These are phyloP conservation scores for Drosophila sproati DNA, from an alignment of 1,140 invertebrate species.

Conservation along the genomic window DNA sequence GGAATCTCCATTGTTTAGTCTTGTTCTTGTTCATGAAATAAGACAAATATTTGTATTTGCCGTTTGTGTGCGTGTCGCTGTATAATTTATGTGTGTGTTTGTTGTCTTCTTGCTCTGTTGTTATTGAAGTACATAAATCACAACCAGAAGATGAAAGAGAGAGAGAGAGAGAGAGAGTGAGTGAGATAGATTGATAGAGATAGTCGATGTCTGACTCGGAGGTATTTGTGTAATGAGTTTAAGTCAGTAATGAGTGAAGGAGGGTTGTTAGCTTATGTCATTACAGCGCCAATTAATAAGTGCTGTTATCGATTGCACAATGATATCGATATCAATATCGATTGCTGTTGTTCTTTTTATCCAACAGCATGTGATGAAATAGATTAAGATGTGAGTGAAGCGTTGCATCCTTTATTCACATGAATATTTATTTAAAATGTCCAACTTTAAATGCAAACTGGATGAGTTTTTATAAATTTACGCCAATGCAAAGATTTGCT, in stretches of 20 bases:
- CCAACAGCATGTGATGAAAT: background rate
- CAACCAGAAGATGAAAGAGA: slow-evolving; percentile 6
- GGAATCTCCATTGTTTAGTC: slow-evolving; percentile 46
- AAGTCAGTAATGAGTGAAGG: slow-evolving; percentile 19
- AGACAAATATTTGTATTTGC: slow-evolving; percentile 69
- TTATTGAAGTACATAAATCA: slow-evolving; percentile 75
- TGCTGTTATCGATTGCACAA: slow-evolving; percentile 7
- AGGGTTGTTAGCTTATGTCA: slow-evolving; percentile 24
- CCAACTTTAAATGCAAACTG: too few species aligned
- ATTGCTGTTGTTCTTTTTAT: background rate
- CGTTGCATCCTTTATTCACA: too few species aligned
- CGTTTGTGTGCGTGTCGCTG: slow-evolving; percentile 43
- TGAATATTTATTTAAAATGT: too few species aligned
- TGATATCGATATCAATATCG: background rate
- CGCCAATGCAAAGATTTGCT: too few species aligned
- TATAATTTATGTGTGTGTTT: slow-evolving; percentile 63
- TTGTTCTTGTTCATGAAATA: slow-evolving; percentile 60
- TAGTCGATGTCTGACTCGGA: slow-evolving; percentile 5
- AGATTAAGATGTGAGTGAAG: background rate
- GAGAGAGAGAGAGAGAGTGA: slow-evolving; percentile 3
- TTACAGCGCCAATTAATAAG: slow-evolving; percentile 7
- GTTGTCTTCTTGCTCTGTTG: slow-evolving; percentile 36
- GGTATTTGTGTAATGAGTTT: slow-evolving; percentile 5
- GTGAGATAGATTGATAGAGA: background rate
- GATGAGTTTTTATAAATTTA: too few species aligned